Evolutionary conservation across 2,113 vertebrate species (phyloP).

Genomic region (Paratilapia polleni): DNA sequence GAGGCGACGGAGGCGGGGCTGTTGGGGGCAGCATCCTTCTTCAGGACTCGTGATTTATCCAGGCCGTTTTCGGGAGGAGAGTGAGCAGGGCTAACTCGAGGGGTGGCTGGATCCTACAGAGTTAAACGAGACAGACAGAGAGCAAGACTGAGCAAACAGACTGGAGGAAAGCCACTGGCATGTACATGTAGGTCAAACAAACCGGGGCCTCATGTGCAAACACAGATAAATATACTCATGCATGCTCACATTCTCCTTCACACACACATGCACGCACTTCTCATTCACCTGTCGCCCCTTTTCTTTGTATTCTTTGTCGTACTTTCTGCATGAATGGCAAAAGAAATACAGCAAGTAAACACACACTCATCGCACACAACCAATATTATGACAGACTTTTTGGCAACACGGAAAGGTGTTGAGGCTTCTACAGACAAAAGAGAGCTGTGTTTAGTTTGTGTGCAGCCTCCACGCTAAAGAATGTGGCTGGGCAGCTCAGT

Average conservation of each 20-base stretch:
- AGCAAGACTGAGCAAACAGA: constrained; percentile 70
- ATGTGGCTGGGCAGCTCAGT: constrained; percentile 40
- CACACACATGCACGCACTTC: constrained; percentile 53
- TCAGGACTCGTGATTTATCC: constrained; percentile 89
- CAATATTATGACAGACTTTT: constrained; percentile 65
- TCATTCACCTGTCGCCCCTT: constrained; percentile 69
- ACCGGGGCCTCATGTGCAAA: constrained; percentile 74
- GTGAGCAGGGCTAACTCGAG: constrained; percentile 91
- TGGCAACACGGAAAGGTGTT: constrained; percentile 42
- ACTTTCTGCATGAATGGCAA: constrained; percentile 56
- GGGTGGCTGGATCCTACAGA: constrained; percentile 89
- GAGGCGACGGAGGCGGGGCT: constrained; percentile 95
- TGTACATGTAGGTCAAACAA: constrained; percentile 78
- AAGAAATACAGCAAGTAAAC: constrained; percentile 54
- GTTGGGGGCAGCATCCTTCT: constrained; percentile 92
- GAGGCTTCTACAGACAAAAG: constrained; percentile 46
- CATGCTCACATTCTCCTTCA: constrained; percentile 41
- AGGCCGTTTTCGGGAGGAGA: constrained; percentile 94
- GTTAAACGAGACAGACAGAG: constrained; percentile 62
- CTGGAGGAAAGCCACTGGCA: constrained; percentile 70
- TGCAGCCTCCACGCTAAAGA: constrained; percentile 21
- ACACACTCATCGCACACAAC: constrained; percentile 43
- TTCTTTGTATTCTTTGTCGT: constrained; percentile 67
- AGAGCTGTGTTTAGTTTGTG: constrained; percentile 45
- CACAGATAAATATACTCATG: constrained; percentile 69